These are phyloP conservation scores for Spialia ferax DNA, from an alignment of 2,888 invertebrate genomes.

Conservation along the genomic window DNA sequence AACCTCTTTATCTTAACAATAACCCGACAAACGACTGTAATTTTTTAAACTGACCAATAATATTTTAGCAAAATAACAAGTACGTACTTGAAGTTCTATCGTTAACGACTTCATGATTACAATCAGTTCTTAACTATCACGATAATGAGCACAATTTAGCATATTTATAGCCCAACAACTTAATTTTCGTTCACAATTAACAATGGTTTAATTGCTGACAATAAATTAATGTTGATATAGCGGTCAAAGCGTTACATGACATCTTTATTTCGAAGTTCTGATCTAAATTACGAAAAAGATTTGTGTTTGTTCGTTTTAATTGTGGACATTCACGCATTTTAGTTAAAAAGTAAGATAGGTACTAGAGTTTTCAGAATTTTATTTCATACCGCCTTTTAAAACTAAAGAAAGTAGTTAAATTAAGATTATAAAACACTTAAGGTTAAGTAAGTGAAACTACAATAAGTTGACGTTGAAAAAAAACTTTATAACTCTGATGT, in stretches of 20 bases:
- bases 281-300: conserved; percentile 21
- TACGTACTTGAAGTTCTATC: not conserved
- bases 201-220: conserved; percentile 3
- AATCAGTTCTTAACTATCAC: not conserved
- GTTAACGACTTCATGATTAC: not conserved
- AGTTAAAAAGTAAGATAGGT: not conserved
- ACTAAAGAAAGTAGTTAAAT: no score
- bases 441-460: no score
- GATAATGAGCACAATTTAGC: not conserved
- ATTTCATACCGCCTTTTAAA: no score
- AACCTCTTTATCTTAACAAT: conserved; percentile 1
- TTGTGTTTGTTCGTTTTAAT: conserved; percentile 28
- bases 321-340: conserved; percentile 26
- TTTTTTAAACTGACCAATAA: not conserved
- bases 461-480: no score
- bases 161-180: conserved; percentile 10
- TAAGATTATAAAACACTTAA: no score
- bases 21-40: not conserved
- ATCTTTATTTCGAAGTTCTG: conserved; percentile 10
- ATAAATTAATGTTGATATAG: conserved; percentile 3
- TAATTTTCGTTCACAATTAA: conserved; percentile 9
- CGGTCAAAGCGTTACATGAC: conserved; percentile 10
- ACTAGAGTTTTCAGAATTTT: no score
- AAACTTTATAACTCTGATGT: no score
- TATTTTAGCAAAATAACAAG: not conserved